A percentile compares a stretch with the other conserved stretches of the same genome.
Conservation (phyloP, 2,113 vertebrate genomes). For the Limanda limanda region DNA sequence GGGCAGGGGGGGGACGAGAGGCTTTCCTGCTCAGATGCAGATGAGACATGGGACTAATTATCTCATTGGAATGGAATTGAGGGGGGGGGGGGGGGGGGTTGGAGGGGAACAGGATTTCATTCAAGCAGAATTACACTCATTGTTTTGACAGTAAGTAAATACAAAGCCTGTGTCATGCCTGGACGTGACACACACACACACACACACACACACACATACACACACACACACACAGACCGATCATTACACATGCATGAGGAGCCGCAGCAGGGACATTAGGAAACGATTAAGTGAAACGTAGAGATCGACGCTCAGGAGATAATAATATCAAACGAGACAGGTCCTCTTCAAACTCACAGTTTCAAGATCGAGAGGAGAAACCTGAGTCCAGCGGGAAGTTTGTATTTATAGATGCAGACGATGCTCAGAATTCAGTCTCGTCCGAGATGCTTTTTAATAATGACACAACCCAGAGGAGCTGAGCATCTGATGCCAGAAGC, state of each 20-base stretch:
- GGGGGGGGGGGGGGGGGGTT: background rate
- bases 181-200: slow-evolving; percentile 54
- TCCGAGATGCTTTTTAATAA: slow-evolving; percentile 39
- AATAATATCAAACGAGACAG: background rate
- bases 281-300: slow-evolving; percentile 32
- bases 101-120: slow-evolving; percentile 45
- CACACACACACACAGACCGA: slow-evolving; percentile 47
- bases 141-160: slow-evolving; percentile 74
- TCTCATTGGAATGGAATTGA: slow-evolving; percentile 60
- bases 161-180: slow-evolving; percentile 61
- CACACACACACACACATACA: slow-evolving; percentile 49
- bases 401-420: slow-evolving; percentile 68
- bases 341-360: slow-evolving; percentile 2
- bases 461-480: slow-evolving; percentile 61
- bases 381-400: slow-evolving; percentile 37
- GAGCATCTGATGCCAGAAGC: slow-evolving; percentile 34
- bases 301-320: slow-evolving; percentile 12
- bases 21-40: slow-evolving; percentile 62
- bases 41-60: slow-evolving; percentile 78
- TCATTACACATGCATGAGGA: slow-evolving; percentile 46
- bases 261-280: slow-evolving; percentile 31
- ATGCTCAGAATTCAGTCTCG: slow-evolving; percentile 57
- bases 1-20: background rate
- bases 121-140: slow-evolving; percentile 71
- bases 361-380: background rate